Base-by-base conservation (phyloP, 1,140 invertebrate species). In the Matsumurasca onukii region DNA sequence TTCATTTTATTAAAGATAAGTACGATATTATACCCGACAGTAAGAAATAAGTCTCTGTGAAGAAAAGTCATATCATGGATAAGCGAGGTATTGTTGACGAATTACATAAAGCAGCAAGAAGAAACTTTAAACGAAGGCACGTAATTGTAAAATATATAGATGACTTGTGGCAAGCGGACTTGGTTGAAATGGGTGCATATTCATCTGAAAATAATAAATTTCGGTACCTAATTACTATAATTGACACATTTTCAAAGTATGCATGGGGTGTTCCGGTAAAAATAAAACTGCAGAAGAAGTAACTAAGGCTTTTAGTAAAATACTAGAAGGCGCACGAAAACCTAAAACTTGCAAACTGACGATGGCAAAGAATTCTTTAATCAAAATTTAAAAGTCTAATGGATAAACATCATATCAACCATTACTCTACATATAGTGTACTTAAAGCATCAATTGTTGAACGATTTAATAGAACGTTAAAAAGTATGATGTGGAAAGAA, bases 121-220 rank as follows among this genome's bases (percentile, higher is more conserved):
- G 59, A 77, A 73, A 2, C 77, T 77, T 71, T 77, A 75, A 12
- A 75, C 75, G 39, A 45, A 45, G 39, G n/a, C 9, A 45, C 9
- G 39, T 45, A 9, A 12, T 12, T 45, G 39, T 45, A 45, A 45
- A 45, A 45, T n/a, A n/a, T 9, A 45, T 45, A 9, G 39, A 45
- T 45, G 39, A 45, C n/a, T 45, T 45, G 39, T 45, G 39, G 39
- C 39, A 45, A 45, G n/a, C n/a, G 9, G 39, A 45, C n/a, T n/a
- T 45, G 9, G 39, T 45, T n/a, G 39, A 45, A 9, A 45, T 45
- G 39, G 9, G n/a, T 12, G 39, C 39, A 45, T 45, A 45, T 45
- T 9, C n/a, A 9, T 12, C 9, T 9, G n/a, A n/a, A 12, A 45
- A 45, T 45, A 45, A 45, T 12, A n/a, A n/a, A 9, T 45, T 12